A percentile compares a stretch with the other conserved stretches of the same genome.
Conservation (phyloP, 2,113 vertebrate genomes). For the Lagopus muta region DNA sequence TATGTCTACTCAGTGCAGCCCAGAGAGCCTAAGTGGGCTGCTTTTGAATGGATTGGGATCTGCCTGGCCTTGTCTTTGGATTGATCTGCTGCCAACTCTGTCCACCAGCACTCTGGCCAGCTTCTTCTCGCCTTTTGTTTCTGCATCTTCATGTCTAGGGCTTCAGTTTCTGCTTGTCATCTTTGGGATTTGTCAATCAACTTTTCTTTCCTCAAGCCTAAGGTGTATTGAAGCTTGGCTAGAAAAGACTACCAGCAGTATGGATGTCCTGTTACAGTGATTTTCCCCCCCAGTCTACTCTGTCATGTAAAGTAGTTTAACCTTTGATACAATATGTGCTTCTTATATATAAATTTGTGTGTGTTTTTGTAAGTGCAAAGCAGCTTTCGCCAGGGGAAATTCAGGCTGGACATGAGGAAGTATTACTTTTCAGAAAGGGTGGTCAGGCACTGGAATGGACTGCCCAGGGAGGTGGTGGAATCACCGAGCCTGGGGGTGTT, state of each 20-base stretch:
- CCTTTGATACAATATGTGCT: neutral
- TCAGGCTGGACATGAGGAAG: no score
- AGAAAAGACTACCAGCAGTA: neutral
- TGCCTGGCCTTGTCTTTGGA: neutral
- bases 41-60: neutral
- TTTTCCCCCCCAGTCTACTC: neutral
- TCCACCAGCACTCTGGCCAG: neutral
- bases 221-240: neutral
- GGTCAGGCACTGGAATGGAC: no score
- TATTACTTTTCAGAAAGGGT: no score
- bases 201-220: neutral
- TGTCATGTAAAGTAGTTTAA: neutral
- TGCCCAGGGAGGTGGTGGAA: no score
- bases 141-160: neutral
- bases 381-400: no score
- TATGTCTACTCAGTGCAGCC: neutral
- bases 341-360: neutral
- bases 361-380: neutral
- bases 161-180: neutral
- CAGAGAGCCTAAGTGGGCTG: rapidly evolving
- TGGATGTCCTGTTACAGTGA: neutral
- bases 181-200: neutral
- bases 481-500: no score
- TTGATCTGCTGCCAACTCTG: neutral
- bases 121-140: neutral